Conservation (phyloP, 1,140 invertebrate genomes). For the Eurosta solidaginis region DNA sequence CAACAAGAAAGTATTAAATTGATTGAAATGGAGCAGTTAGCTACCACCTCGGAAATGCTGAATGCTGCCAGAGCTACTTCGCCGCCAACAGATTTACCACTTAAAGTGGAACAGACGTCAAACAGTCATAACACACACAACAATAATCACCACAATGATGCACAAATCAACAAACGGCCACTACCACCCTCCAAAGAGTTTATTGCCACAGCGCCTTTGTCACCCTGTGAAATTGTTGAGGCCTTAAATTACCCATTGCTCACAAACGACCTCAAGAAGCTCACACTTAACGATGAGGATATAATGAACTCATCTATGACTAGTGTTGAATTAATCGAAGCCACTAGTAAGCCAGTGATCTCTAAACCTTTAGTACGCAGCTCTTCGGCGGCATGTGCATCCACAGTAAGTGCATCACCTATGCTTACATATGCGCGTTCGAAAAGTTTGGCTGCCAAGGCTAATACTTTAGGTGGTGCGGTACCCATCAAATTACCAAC, state of each 20-base stretch:
- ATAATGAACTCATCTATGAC: constrained; percentile 1
- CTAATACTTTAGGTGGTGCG: constrained; percentile 44
- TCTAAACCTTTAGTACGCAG: constrained; percentile 50
- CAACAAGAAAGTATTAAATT: constrained; percentile 49
- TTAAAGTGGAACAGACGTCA: neutral
- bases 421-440: constrained; percentile 51
- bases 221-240: constrained; percentile 35
- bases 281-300: constrained; percentile 18
- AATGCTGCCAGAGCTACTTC: constrained; percentile 13
- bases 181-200: constrained; percentile 43
- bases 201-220: constrained; percentile 42
- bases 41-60: constrained; percentile 41
- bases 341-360: constrained; percentile 51
- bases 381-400: constrained; percentile 45
- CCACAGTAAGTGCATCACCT: constrained; percentile 37
- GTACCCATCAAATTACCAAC: constrained; percentile 47
- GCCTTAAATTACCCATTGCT: constrained; percentile 51
- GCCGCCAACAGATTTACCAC: neutral
- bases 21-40: constrained; percentile 52
- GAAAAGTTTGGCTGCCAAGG: constrained; percentile 48
- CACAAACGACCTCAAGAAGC: constrained; percentile 23
- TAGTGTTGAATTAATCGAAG: constrained; percentile 42
- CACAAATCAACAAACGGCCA: neutral
- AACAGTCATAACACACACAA: neutral
- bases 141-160: neutral